phyloP scores from a whole-genome alignment of 35 echinoderm and acorn worm genomes.

The Stichopus chloronotus region DNA sequence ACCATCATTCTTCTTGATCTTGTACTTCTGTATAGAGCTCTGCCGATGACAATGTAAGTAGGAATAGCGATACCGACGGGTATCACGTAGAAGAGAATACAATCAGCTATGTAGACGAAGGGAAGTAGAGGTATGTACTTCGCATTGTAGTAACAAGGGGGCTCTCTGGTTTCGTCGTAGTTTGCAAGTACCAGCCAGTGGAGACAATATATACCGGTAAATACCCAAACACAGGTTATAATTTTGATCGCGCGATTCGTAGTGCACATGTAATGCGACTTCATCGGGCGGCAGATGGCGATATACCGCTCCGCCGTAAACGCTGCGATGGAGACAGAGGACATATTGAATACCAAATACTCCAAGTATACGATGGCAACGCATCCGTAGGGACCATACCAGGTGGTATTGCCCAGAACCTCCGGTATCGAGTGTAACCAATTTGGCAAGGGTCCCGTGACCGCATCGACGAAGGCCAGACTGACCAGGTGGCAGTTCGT shows the following conservation, averaged over 20 bases:
- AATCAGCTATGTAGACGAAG: constrained; percentile 63
- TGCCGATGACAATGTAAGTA: constrained; percentile 65
- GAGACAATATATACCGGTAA: constrained; percentile 56
- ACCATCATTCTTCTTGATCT: constrained; percentile 54
- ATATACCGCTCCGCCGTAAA: constrained; percentile 89
- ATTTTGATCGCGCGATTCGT: constrained; percentile 74
- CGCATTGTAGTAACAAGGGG: constrained; percentile 22
- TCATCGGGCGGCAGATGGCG: constrained; percentile 86
- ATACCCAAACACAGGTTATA: constrained; percentile 68
- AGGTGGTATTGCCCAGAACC: constrained; percentile 43
- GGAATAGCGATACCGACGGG: constrained; percentile 63
- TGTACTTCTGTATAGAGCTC: constrained; percentile 72
- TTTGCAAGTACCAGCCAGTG: constrained; percentile 65
- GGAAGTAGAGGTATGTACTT: not conserved
- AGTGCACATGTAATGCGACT: constrained; percentile 74
- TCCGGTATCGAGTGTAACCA: constrained; percentile 76
- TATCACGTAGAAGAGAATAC: constrained; percentile 67
- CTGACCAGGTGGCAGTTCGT: constrained; percentile 92
- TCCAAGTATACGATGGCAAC: constrained; percentile 61
- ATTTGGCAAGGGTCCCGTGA: constrained; percentile 46
- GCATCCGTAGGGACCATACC: constrained; percentile 59
- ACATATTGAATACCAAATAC: constrained; percentile 77
- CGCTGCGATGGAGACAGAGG: constrained; percentile 81
- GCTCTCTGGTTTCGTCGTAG: constrained; percentile 3
- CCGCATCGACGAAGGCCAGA: constrained; percentile 66